Conservation (phyloP, 2,797 vertebrate genomes). For the Fistularia commersonii region DNA sequence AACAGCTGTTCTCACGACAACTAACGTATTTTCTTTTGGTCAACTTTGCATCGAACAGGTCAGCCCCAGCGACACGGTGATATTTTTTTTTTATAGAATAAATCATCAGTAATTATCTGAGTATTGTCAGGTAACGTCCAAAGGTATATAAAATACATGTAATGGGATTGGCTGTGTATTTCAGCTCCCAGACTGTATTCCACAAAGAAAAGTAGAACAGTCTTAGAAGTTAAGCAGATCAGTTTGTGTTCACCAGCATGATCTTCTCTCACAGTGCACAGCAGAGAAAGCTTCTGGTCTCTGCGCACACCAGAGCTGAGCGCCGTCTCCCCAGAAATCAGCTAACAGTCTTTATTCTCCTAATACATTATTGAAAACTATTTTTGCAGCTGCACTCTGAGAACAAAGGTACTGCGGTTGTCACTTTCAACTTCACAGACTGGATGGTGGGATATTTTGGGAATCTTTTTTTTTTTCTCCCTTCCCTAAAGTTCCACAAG, state of each 20-base stretch:
- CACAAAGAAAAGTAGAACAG: neutral
- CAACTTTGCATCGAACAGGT: no score
- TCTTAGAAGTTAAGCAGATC: constrained; percentile 29
- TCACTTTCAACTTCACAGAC: constrained; percentile 65
- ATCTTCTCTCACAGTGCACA: constrained; percentile 25
- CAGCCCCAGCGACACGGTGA: no score
- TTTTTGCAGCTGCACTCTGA: constrained; percentile 60
- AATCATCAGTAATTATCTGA: no score
- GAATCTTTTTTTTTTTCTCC: constrained; percentile 25
- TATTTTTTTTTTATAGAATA: no score
- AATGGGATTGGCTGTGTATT: no score
- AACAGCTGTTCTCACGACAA: no score
- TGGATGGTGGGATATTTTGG: constrained; percentile 56
- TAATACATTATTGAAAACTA: constrained; percentile 73
- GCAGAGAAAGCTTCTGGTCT: constrained; percentile 34
- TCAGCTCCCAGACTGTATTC: no score
- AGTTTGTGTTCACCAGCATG: constrained; percentile 40
- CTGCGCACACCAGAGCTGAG: constrained; percentile 19
- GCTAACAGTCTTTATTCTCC: constrained; percentile 57
- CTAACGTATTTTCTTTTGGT: no score
- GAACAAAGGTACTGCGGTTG: constrained; percentile 65
- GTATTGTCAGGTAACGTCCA: no score
- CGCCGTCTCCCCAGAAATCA: constrained; percentile 47
- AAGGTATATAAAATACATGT: no score
- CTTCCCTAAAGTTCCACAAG: constrained; percentile 37